A percentile compares a stretch with the other conserved stretches of the same genome.
Evolutionary conservation across 2,888 invertebrate genomes (phyloP).

Genomic region (Elmis aenea): DNA sequence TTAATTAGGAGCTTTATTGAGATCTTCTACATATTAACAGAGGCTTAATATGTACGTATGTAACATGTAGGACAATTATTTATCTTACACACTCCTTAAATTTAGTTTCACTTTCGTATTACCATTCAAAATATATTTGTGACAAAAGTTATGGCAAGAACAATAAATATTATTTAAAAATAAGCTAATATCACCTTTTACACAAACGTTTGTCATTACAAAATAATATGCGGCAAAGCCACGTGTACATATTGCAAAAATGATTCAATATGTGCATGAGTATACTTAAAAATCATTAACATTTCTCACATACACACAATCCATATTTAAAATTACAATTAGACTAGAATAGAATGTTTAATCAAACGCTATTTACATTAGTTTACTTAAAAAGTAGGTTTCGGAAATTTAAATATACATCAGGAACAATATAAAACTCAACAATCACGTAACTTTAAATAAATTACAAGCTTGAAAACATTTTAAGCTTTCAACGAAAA

Average conservation of each 20-base stretch:
- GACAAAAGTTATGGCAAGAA: conserved; percentile 29
- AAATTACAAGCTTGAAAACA: conserved; percentile 11
- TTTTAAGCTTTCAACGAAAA: conserved; percentile 1
- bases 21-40: conserved; percentile 28
- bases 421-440: conserved; percentile 20
- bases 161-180: conserved; percentile 28
- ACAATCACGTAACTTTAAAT: conserved; percentile 16
- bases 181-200: conserved; percentile 35
- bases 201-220: conserved; percentile 21
- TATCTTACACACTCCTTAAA: conserved; percentile 17
- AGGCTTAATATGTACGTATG: conserved; percentile 23
- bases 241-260: conserved; percentile 12
- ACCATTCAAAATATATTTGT: neutral
- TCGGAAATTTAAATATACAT: conserved; percentile 42
- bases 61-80: conserved; percentile 29
- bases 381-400: conserved; percentile 31
- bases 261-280: conserved; percentile 13
- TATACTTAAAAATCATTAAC: conserved; percentile 9
- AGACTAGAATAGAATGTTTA: conserved; percentile 21
- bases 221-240: conserved; percentile 15
- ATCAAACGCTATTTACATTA: conserved; percentile 18
- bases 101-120: conserved; percentile 2
- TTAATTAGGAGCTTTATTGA: conserved; percentile 19
- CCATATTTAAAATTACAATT: conserved; percentile 15
- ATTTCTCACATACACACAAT: conserved; percentile 15